phyloP scores from a whole-genome alignment of 1,140 invertebrate genomes.

The Drosophila carrolli region DNA sequence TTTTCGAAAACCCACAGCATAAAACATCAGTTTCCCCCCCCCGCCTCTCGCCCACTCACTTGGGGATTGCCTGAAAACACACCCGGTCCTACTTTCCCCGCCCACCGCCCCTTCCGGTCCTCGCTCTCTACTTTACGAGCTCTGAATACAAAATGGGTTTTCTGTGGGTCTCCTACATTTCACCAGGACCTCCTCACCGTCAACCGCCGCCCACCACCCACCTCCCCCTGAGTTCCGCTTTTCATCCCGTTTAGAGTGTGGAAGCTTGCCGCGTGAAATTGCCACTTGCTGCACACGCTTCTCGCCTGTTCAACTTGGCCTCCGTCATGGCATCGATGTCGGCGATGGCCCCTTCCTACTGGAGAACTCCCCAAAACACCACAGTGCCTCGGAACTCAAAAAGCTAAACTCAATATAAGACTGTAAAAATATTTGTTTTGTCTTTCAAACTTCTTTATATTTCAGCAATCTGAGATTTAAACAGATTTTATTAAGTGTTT shows the following conservation, averaged over 20 bases:
- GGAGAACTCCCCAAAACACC: conserved; percentile 15
- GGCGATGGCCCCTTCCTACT: conserved; percentile 29
- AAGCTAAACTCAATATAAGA: too few relatives aligned
- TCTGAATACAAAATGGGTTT: conserved; percentile 82
- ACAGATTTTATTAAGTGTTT: too few relatives aligned
- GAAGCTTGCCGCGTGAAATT: conserved; percentile 74
- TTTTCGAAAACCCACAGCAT: conserved; percentile 78
- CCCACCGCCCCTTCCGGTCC: conserved; percentile 24
- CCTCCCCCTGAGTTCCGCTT: background rate
- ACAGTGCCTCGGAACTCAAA: background rate
- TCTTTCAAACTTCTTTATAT: too few relatives aligned
- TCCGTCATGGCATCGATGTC: conserved; percentile 71
- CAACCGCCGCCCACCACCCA: background rate
- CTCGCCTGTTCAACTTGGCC: conserved; percentile 81
- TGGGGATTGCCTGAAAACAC: conserved; percentile 47
- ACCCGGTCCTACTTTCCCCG: background rate
- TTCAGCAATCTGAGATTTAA: too few relatives aligned
- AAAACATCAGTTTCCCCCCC: conserved; percentile 65
- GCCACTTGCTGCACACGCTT: conserved; percentile 78
- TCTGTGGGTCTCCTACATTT: conserved; percentile 24
- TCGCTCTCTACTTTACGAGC: conserved; percentile 73
- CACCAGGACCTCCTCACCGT: background rate
- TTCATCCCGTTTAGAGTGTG: conserved; percentile 8
- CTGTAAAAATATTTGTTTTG: too few relatives aligned
- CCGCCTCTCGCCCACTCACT: conserved; percentile 9